Base-by-base conservation (phyloP, 2,888 invertebrate species). In the Heliconius charithonia region DNA sequence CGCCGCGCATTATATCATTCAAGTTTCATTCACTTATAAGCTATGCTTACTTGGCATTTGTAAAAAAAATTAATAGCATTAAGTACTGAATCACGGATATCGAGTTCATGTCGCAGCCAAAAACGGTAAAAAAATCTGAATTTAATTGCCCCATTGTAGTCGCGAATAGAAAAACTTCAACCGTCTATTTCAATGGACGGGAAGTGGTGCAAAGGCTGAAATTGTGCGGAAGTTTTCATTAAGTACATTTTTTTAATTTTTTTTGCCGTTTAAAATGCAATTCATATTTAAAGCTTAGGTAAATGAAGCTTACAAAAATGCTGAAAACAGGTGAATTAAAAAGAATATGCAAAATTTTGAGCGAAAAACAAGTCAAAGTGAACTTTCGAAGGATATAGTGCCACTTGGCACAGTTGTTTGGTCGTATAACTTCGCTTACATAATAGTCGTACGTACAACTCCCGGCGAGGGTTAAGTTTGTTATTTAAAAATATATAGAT, bases 61-160 rank as follows among this genome's bases (percentile, higher is more conserved):
- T 37, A 32, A 32, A 72, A 56, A 29, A 71, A 51, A 27, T 51
- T 10, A n/a, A 59, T 51, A 32, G n/a, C 16, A 76, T 70, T 70
- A 37, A 67, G 27, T 25, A 27, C 67, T 67, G 59, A 74, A 74
- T 74, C 63, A 63, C 63, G 62, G 73, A 77, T 75, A 79, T 51
- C 56, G 66, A 79, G 56, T 72, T 76, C 75, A 59, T 59, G 70
- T 75, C 69, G 69, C 41, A 12, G 70, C 63, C 56, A 70, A 76
- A 75, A 75, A 71, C 45, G 70, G 56, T 70, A 75, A 78, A 75
- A 79, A 79, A 66, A 41, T 41, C 65, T n/a, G 75, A 76, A 76
- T 79, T 75, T 79, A 75, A 75, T 76, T 79, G 65, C 75, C 71
- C 79, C 29, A 75, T 79, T 79, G 76, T 79, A 79, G 51, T 76